Base-by-base conservation (phyloP, 2,888 invertebrate genomes). In the Imbricaverruca yamaguchii region DNA sequence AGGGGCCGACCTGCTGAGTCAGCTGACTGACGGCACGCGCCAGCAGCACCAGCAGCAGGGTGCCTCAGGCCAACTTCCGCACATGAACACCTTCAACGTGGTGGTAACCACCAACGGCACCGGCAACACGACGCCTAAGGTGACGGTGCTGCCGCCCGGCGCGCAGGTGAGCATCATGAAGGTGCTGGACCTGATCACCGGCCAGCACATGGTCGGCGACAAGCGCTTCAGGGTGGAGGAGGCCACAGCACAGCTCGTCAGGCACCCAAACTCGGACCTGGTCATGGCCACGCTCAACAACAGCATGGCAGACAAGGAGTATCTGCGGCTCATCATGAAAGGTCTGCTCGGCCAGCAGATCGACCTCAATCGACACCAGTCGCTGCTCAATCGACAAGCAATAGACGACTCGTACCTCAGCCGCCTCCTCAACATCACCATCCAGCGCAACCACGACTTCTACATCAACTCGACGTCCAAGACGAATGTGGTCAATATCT, bases 111-210 rank as follows among this genome's bases (percentile, higher is more conserved):
- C 69, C 69, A 69, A 69, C 39, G 69, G 69, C 13, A 39, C 69
- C 15, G 39, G 1, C 15, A 69, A 69, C 39, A 25, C 39, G 13
- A 10, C 69, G 69, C 69, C 69, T 15, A 10, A 69, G 69, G 69
- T 69, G 25, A 69, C 69, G 15, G 69, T 69, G 69, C 69, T 69
- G 69, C 69, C 69, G 69, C 69, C 69, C 15, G 69, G 69, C 69
- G 13, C 69, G 6, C 69, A 69, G 69, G 39, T 69, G 13, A 39
- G 69, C 39, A 69, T 69, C 39, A 39, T 69, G 39, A 25, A 39
- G 12, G 69, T 69, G 12, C 25, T 69, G 25, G 39, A 39, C 69
- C 25, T 39, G 15, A 12, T 69, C 39, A 12, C 69, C 25, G 69
- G 69, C 4, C 69, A 69, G 21, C 69, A 69, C 39, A 0, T 2